Percentiles rank a stretch among this genome's conserved stretches.
These are phyloP conservation scores for Cordylochernes scorpioides DNA, from an alignment of 2,888 invertebrate species.

Conservation along the genomic window DNA sequence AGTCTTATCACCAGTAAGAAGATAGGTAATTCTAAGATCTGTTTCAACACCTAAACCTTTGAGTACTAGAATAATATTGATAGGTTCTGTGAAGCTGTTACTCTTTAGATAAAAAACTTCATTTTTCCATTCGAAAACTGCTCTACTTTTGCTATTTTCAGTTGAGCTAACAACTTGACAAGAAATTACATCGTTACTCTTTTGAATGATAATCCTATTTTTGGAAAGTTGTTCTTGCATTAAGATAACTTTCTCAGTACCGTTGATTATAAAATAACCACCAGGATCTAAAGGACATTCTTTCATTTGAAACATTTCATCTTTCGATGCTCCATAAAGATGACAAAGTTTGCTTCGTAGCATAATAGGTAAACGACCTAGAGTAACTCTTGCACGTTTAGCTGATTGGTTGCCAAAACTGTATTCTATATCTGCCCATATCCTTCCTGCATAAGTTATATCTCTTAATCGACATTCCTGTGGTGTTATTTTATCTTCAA, in stretches of 20 bases:
- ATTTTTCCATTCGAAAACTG: slow-evolving; percentile 66
- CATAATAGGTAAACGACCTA: slow-evolving; percentile 96
- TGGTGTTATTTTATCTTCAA: no score
- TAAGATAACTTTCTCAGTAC: slow-evolving; percentile 48
- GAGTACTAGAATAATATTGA: slow-evolving; percentile 70
- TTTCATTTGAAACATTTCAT: slow-evolving; percentile 68
- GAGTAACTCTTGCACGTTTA: slow-evolving; percentile 49
- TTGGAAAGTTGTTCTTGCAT: slow-evolving; percentile 93
- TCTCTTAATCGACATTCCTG: slow-evolving; percentile 81
- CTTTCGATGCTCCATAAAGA: slow-evolving; percentile 56
- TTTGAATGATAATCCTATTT: slow-evolving; percentile 89
- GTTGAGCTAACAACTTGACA: slow-evolving; percentile 34
- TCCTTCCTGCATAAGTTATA: slow-evolving; percentile 90
- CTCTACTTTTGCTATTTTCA: slow-evolving; percentile 85
- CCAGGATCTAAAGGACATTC: slow-evolving; percentile 99
- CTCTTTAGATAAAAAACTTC: slow-evolving; percentile 74
- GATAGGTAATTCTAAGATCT: slow-evolving; percentile 41
- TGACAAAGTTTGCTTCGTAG: slow-evolving; percentile 80
- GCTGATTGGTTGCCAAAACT: slow-evolving; percentile 71
- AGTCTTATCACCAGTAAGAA: no score
- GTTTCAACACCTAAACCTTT: slow-evolving; percentile 86
- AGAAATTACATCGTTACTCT: slow-evolving; percentile 52
- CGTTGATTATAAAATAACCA: slow-evolving; percentile 86
- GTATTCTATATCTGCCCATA: slow-evolving; percentile 90
- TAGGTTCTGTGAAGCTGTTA: slow-evolving; percentile 81